Conservation (phyloP, 2,797 vertebrate genomes). For the Falco peregrinus region DNA sequence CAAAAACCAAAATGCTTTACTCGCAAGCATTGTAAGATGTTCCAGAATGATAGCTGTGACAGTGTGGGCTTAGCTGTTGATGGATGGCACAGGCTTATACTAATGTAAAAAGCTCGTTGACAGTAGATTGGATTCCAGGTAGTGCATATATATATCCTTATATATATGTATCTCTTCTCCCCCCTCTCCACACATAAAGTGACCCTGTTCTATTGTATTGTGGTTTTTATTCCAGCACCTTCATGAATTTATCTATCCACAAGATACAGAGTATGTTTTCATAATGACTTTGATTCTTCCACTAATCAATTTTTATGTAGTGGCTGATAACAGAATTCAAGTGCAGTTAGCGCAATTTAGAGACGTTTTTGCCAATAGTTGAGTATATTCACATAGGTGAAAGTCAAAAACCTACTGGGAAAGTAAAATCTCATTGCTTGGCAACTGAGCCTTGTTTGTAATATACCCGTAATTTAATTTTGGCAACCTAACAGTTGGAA, state of each 20-base stretch:
- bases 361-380: conserved; percentile 18
- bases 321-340: conserved; percentile 18
- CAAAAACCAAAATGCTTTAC: neutral
- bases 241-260: neutral
- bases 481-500: conserved; percentile 32
- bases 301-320: conserved; percentile 39
- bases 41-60: neutral
- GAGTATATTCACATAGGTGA: neutral
- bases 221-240: conserved; percentile 1
- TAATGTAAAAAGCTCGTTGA: neutral
- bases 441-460: conserved; percentile 51
- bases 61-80: conserved; percentile 28
- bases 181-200: neutral
- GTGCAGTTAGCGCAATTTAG: neutral
- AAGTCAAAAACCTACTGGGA: neutral
- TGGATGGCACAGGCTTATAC: neutral
- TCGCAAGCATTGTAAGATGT: neutral
- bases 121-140: neutral
- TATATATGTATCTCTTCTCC: neutral
- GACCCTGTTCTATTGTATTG: neutral
- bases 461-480: conserved; percentile 24
- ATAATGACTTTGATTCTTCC: conserved; percentile 25
- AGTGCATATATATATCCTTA: neutral
- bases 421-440: conserved; percentile 50
- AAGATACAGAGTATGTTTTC: neutral